Evolutionary conservation across 2,888 invertebrate species (phyloP).

Genomic region (Odontocerum albicorne): DNA sequence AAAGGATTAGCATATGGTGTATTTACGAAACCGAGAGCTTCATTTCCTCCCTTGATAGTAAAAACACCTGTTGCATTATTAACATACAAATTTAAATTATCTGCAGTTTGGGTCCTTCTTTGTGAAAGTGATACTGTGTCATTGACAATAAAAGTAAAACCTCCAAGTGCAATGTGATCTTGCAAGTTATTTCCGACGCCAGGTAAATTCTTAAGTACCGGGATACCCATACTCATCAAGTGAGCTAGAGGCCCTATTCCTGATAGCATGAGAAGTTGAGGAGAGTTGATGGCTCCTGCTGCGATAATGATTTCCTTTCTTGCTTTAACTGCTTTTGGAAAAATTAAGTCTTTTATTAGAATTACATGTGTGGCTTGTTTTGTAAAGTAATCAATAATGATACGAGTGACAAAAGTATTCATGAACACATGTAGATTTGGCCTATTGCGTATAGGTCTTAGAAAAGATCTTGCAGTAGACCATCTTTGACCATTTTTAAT

Average conservation of each 20-base stretch:
- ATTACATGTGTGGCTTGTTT: constrained; percentile 44
- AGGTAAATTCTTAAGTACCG: constrained; percentile 44
- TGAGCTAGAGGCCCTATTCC: constrained; percentile 51
- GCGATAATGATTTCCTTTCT: constrained; percentile 53
- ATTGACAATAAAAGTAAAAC: constrained; percentile 41
- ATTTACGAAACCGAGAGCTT: constrained; percentile 66
- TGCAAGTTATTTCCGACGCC: constrained; percentile 52
- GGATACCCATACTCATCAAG: constrained; percentile 43
- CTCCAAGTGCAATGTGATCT: constrained; percentile 66
- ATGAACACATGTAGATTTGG: constrained; percentile 42
- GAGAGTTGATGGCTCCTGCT: constrained; percentile 50
- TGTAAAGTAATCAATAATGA: constrained; percentile 48
- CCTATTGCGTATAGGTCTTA: constrained; percentile 43
- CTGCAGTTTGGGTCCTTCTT: neutral
- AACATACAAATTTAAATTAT: neutral
- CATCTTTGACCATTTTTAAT: constrained; percentile 52
- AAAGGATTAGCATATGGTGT: constrained; percentile 59
- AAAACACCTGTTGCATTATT: constrained; percentile 51
- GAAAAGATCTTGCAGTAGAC: constrained; percentile 58
- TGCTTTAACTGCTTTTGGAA: constrained; percentile 39
- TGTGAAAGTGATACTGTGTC: neutral
- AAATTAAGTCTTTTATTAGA: constrained; percentile 40
- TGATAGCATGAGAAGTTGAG: constrained; percentile 52
- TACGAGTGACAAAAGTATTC: constrained; percentile 46
- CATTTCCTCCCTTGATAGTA: constrained; percentile 65